These are phyloP conservation scores for Mus musculus DNA, from an alignment of 2,113 vertebrate species.

Conservation along the genomic window DNA sequence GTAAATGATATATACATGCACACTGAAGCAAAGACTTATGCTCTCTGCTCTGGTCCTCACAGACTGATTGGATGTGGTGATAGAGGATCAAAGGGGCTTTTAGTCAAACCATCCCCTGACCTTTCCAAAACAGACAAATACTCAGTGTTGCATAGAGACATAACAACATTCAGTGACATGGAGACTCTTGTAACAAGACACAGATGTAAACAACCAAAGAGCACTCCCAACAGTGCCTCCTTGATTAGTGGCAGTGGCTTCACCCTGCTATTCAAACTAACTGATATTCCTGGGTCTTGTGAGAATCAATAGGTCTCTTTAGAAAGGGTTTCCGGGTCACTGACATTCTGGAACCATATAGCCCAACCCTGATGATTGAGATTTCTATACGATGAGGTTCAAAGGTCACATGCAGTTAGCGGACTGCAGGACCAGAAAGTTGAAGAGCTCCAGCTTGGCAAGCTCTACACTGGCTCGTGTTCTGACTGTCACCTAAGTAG, in stretches of 20 bases:
- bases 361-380: background rate
- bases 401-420: background rate
- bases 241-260: conserved; percentile 59
- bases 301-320: conserved; percentile 40
- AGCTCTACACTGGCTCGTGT: background rate
- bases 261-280: background rate
- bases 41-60: conserved; percentile 19
- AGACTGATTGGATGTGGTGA: conserved; percentile 72
- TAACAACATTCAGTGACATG: conserved; percentile 68
- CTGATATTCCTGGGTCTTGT: background rate
- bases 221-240: background rate
- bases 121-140: conserved; percentile 72
- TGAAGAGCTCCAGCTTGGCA: background rate
- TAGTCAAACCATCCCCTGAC: conserved; percentile 63
- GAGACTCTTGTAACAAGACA: conserved; percentile 76
- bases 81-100: conserved; percentile 75
- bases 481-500: background rate
- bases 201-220: conserved; percentile 78
- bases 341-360: background rate
- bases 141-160: conserved; percentile 70
- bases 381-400: background rate
- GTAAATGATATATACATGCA: conserved; percentile 36
- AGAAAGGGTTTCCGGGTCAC: conserved; percentile 49
- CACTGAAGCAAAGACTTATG: conserved; percentile 3
- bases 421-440: background rate